These are phyloP conservation scores for Meles meles DNA, from an alignment of 2,113 vertebrate genomes.

Conservation along the genomic window DNA sequence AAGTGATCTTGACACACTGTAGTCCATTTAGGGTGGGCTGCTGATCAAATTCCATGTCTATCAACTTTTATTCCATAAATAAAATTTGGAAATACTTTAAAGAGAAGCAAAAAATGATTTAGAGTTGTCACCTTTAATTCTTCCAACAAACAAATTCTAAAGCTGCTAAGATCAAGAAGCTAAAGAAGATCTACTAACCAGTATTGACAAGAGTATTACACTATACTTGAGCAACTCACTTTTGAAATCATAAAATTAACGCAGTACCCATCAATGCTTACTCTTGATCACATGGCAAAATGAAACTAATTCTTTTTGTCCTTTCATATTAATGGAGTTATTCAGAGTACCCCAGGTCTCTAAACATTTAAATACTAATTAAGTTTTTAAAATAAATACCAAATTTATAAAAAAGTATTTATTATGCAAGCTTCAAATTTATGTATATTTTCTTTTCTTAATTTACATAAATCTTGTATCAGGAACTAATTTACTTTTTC, in stretches of 20 bases:
- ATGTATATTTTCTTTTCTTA: background rate
- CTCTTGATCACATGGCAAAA: background rate
- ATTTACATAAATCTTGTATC: fast-evolving
- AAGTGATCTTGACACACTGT: background rate
- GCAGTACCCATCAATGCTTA: background rate
- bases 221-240: background rate
- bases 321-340: constrained; percentile 66
- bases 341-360: constrained; percentile 54
- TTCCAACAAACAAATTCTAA: background rate
- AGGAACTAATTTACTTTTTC: background rate
- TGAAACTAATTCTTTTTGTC: constrained; percentile 60
- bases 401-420: constrained; percentile 44
- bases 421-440: background rate
- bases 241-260: constrained; percentile 10
- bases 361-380: constrained; percentile 69
- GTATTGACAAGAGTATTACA: background rate
- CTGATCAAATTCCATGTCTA: background rate
- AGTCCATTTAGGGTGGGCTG: background rate
- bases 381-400: constrained; percentile 57
- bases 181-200: background rate
- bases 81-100: background rate
- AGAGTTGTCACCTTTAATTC: background rate
- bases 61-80: background rate
- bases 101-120: background rate
- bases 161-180: background rate